These are phyloP conservation scores for Gasterosteus aculeatus DNA, from an alignment of 2,113 vertebrate genomes.

Conservation along the genomic window DNA sequence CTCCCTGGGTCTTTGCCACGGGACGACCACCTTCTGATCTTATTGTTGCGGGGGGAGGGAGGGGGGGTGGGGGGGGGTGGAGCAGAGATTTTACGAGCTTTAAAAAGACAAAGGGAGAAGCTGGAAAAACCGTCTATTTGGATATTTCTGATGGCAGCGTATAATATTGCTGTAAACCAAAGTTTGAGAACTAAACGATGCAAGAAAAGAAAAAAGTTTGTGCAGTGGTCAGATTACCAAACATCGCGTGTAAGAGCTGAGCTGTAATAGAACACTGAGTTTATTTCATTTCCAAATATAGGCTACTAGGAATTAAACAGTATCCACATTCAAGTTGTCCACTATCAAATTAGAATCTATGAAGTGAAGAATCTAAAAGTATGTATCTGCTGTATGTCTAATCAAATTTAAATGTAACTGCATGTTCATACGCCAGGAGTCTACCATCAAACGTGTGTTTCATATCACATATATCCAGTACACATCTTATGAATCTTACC, in stretches of 20 bases:
- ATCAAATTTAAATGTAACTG: neutral
- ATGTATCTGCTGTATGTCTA: too few relatives aligned
- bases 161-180: neutral
- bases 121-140: too few relatives aligned
- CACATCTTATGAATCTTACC: neutral
- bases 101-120: too few relatives aligned
- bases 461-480: neutral
- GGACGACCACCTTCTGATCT: slow-evolving; percentile 47
- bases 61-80: slow-evolving; percentile 30
- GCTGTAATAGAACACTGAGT: neutral
- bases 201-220: slow-evolving; percentile 1
- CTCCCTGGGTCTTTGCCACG: slow-evolving; percentile 63
- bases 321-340: neutral
- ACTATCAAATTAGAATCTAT: neutral
- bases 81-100: slow-evolving; percentile 2
- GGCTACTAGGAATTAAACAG: neutral
- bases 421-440: neutral
- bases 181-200: slow-evolving; percentile 10
- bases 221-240: slow-evolving; percentile 13
- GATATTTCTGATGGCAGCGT: neutral
- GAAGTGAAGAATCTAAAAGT: too few relatives aligned
- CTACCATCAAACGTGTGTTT: neutral
- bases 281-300: neutral
- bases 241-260: slow-evolving; percentile 6
- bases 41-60: slow-evolving; percentile 46